Percentiles rank a stretch among this genome's conserved stretches.
Conservation (phyloP, 2,113 vertebrate genomes). For the Hippotragus niger region DNA sequence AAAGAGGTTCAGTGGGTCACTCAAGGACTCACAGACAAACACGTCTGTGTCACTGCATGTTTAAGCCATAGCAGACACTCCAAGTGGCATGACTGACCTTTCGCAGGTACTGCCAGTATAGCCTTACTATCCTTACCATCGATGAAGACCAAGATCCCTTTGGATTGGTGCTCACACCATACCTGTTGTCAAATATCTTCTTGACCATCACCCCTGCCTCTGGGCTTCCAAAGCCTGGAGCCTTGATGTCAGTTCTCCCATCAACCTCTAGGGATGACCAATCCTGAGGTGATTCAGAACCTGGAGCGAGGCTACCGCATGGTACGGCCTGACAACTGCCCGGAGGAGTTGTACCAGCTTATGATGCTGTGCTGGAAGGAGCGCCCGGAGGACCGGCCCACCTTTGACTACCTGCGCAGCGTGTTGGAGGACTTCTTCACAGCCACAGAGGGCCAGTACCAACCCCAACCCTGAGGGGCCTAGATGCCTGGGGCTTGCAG, state of each 20-base stretch:
- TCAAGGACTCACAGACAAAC: neutral
- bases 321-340: constrained; percentile 91
- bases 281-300: constrained; percentile 96
- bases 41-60: neutral
- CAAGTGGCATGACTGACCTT: neutral
- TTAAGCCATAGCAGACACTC: neutral
- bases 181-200: neutral
- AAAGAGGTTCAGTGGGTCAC: neutral
- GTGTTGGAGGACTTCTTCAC: constrained; percentile 96
- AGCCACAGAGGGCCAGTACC: constrained; percentile 95
- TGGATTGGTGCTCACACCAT: neutral
- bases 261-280: constrained; percentile 90
- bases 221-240: neutral
- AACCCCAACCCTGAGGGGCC: constrained; percentile 85
- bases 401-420: constrained; percentile 94
- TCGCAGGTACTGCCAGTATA: neutral
- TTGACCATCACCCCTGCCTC: neutral
- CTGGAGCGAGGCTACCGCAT: constrained; percentile 94
- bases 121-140: neutral
- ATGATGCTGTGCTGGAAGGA: constrained; percentile 95
- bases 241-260: neutral
- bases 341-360: constrained; percentile 86
- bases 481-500: neutral
- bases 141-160: neutral
- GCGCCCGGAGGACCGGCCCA: constrained; percentile 90